These are phyloP conservation scores for Eidolon helvum DNA, from an alignment of 2,113 vertebrate species.

Conservation along the genomic window DNA sequence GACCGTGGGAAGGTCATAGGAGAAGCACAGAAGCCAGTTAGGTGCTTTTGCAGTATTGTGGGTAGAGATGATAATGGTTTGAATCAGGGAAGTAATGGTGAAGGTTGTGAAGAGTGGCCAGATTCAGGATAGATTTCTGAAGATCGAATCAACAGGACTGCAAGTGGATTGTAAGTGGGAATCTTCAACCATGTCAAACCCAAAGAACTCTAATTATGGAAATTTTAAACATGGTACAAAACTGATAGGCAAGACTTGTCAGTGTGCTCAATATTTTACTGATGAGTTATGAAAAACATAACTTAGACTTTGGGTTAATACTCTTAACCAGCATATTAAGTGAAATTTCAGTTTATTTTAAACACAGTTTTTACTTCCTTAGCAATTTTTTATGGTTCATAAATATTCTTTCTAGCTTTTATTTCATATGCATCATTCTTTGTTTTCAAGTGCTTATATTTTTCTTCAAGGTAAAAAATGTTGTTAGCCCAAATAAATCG, in stretches of 20 bases:
- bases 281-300: not conserved
- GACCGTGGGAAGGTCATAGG: not conserved
- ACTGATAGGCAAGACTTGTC: not conserved
- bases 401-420: constrained; percentile 23
- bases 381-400: not conserved
- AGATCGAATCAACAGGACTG: not conserved
- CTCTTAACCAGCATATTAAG: not conserved
- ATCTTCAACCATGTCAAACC: not conserved
- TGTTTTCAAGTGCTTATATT: constrained; percentile 43
- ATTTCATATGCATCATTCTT: constrained; percentile 19
- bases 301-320: not conserved
- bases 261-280: not conserved
- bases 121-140: not conserved
- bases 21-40: not conserved
- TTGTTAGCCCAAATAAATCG: constrained; percentile 98
- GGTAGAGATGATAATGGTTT: not conserved
- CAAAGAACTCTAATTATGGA: not conserved
- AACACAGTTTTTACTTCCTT: not conserved
- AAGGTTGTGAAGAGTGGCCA: not conserved
- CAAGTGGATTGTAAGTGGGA: not conserved
- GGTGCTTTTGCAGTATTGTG: not conserved
- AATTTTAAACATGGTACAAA: not conserved
- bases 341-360: constrained; percentile 28
- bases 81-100: not conserved
- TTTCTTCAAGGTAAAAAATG: constrained; percentile 91